Evolutionary conservation across 92 coral and sea anemone genomes (phyloP).

Genomic region (Epizoanthus fatuus): DNA sequence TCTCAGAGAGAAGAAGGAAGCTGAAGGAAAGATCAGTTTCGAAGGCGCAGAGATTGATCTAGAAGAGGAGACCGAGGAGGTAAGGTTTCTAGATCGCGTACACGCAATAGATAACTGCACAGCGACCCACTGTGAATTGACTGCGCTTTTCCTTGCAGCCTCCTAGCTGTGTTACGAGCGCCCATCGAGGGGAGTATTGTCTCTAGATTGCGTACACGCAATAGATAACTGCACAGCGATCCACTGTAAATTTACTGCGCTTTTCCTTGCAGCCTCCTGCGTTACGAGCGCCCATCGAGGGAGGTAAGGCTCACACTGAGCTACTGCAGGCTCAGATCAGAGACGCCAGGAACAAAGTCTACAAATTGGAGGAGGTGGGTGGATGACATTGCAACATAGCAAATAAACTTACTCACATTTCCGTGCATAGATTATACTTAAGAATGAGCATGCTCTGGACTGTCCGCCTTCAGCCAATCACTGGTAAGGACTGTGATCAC

Average conservation of each 20-base stretch:
- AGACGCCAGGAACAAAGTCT: constrained; percentile 71
- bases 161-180: neutral
- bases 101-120: too few relatives aligned
- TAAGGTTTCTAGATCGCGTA: neutral
- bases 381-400: neutral
- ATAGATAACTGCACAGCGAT: too few relatives aligned
- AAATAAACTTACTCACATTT: too few relatives aligned
- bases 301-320: constrained; percentile 33
- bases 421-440: too few relatives aligned
- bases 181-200: constrained; percentile 30
- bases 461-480: neutral
- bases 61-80: constrained; percentile 56
- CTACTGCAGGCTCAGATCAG: constrained; percentile 87
- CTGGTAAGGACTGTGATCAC: neutral
- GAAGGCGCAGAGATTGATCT: constrained; percentile 60
- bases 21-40: constrained; percentile 43
- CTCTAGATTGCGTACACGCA: too few relatives aligned
- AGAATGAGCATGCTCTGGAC: neutral
- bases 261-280: neutral
- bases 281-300: constrained; percentile 28
- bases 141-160: too few relatives aligned
- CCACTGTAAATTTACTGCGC: too few relatives aligned
- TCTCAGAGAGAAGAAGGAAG: constrained; percentile 66
- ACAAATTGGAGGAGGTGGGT: constrained; percentile 76
- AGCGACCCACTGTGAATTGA: too few relatives aligned